Evolutionary conservation across 2,888 invertebrate genomes (phyloP), one percentile per base, ranked within the genome.

Genomic region (Melanostoma scalare): DNA sequence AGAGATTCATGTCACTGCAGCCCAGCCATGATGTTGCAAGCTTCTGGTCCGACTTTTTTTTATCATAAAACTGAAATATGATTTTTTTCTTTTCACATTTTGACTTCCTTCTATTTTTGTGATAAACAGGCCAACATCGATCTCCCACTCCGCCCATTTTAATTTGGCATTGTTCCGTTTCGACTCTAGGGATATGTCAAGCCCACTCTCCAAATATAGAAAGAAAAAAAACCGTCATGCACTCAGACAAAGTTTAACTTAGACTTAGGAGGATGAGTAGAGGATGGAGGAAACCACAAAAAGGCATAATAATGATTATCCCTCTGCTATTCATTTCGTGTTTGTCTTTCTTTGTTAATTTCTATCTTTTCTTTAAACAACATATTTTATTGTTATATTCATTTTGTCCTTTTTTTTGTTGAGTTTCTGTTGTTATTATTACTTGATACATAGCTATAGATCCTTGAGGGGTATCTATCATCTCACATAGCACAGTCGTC

Each of bases 301-400:
- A 84, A 71, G 84, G 53, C 79, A 79, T 79, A 79, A 79, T 79
- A 67, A 75, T 84, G 20, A 20, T 20, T 74, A 84, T 79, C 74
- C 75, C 60, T 63, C 40, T 80, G 75, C 74, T 79, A 75, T 84
- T 84, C 84, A 84, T 84, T 71, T 79, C 79, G 79, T 74, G 48
- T 72, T 75, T 75, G 75, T 60, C 74, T 73, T 35, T 65, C 74
- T 75, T 79, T 84, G 79, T 79, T 75, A 60, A 78, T 79, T 71
- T 78, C 60, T 74, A 75, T 56, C 60, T 50, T 71, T 75, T 71
- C 65, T 69, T 75, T 53, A 38, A 31, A 63, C 20, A 20, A 20
- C 33, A n/a, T 63, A 73, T 75, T 79, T 79, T 79, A 84, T 84
- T 84, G 79, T 84, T 79, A 67, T 79, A 67, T 79, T 79, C 74